Evolutionary conservation across 2,888 invertebrate genomes (phyloP), one percentile per base, ranked within the genome.

Genomic region (Mythimna albipuncta): DNA sequence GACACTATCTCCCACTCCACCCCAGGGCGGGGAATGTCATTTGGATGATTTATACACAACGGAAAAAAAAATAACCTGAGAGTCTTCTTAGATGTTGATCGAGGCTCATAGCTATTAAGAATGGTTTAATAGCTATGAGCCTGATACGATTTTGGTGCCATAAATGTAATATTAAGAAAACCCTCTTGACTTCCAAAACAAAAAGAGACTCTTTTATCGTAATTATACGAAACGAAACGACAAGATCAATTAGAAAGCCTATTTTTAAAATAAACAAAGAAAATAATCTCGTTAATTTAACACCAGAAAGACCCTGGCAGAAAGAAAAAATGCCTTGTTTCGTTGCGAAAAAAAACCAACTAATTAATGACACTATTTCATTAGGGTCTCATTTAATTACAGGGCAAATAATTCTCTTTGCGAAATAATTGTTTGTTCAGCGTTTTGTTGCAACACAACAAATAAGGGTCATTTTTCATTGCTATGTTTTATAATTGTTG

Each of bases 291-390:
- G 58, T 75, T 79, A 77, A 85, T 85, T 85, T 73, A 85, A 76
- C 81, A 79, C 63, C 77, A 76, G 59, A 82, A 75, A 76, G 67
- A 68, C 61, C 52, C 62, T 68, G 73, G 57, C 74, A 64, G 57
- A 72, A 77, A 66, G 65, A 83, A 72, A 83, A 78, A 69, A 73
- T 32, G 64, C 72, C 72, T 81, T 73, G 75, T 75, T 79, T 35
- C 69, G 66, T 77, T 77, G 72, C 69, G 69, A 77, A 82, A 84
- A 85, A 86, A 80, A 85, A 86, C 81, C 84, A 84, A 74, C 71
- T 72, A 89, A 88, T 85, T 81, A 89, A 89, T 89, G 82, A 77
- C 83, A 89, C 87, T 86, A 88, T 85, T 88, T 86, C 80, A 82
- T 85, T 84, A 85, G 65, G 83, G 84, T 84, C 81, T 81, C 80